Evolutionary conservation across 2,113 vertebrate species (phyloP), one percentile per base, ranked within the genome.

Genomic region (Amblyornis subalaris): DNA sequence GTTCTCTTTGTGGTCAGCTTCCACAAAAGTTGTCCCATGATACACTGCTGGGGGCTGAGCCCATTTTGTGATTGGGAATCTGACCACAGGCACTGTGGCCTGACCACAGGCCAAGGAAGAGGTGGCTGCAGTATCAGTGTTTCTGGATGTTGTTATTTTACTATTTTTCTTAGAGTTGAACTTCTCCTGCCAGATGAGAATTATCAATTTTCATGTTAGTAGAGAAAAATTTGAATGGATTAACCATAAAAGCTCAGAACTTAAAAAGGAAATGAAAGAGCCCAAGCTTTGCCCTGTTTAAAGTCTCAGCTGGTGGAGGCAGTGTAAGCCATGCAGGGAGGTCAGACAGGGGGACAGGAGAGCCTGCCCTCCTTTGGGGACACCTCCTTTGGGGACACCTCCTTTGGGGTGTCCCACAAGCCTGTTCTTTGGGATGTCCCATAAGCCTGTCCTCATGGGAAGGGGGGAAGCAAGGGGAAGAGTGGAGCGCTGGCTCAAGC

Each of bases 51-150:
- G 18, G 38, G 28, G 25, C 78, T 35, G 69, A 60, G 35, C 33
- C 50, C 1, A 0, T n/a, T 53, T 4, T 28, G 28, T 31, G n/a
- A 25, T 17, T 19, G 50, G 12, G 64, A 35, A 48, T 54, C 28
- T 88, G 40, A 38, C 33, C 48, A 15, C 19, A 15, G 58, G 20
- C 60, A 9, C 55, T 53, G 22, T 33, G 40, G 42, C 65, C 70
- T 75, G 71, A 35, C 42, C 53, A 35, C 33, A 3, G 44, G 42
- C 61, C 42, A 57, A 29, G 75, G 69, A 35, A 65, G 45, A 35
- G 29, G 38, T 60, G 48, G 31, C 25, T 80, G 58, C 15, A 57
- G 7, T 2, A 54, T 22, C 54, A 66, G 21, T 2, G 2, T 21
- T 77, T 66, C 25, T 54, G 35, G 12, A 53, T 64, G 14, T 16